These are phyloP conservation scores for Beroe forskalii DNA, from an alignment of 37 sponge, comb jelly and placozoan genomes.

Conservation along the genomic window DNA sequence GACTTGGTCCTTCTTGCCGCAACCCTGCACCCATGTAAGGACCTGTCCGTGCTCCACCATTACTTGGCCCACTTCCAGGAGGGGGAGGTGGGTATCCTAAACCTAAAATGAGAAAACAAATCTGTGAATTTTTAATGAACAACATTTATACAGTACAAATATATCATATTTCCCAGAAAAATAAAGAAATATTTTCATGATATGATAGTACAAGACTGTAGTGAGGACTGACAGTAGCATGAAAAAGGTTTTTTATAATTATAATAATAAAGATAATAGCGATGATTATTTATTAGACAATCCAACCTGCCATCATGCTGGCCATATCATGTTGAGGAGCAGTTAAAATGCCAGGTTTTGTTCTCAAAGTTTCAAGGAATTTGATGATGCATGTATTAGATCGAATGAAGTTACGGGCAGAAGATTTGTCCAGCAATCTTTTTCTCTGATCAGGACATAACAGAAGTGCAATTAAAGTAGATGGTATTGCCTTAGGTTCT, in stretches of 20 bases:
- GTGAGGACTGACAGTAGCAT: too few relatives aligned
- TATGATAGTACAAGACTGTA: not conserved
- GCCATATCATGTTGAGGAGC: conserved; percentile 26
- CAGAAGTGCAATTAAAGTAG: conserved; percentile 44
- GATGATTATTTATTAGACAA: not conserved
- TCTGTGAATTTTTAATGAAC: not conserved
- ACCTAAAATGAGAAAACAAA: conserved; percentile 27
- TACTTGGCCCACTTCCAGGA: conserved; percentile 58
- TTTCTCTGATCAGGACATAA: not conserved
- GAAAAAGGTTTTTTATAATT: too few relatives aligned
- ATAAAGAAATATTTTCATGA: not conserved
- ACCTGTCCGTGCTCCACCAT: conserved; percentile 29
- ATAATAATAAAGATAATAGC: too few relatives aligned
- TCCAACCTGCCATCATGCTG: conserved; percentile 11
- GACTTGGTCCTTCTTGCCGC: conserved; percentile 7
- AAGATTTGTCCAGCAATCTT: not conserved
- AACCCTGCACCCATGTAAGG: conserved; percentile 60
- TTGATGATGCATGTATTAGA: conserved; percentile 49
- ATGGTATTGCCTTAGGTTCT: conserved; percentile 35
- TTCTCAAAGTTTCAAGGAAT: conserved; percentile 7
- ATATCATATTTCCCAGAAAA: not conserved
- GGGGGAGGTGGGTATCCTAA: conserved; percentile 56
- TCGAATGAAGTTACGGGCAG: not conserved
- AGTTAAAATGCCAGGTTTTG: conserved; percentile 27
- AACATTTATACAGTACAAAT: not conserved